phyloP scores from a whole-genome alignment of 2,888 invertebrate species.

The Cloeon dipterum region DNA sequence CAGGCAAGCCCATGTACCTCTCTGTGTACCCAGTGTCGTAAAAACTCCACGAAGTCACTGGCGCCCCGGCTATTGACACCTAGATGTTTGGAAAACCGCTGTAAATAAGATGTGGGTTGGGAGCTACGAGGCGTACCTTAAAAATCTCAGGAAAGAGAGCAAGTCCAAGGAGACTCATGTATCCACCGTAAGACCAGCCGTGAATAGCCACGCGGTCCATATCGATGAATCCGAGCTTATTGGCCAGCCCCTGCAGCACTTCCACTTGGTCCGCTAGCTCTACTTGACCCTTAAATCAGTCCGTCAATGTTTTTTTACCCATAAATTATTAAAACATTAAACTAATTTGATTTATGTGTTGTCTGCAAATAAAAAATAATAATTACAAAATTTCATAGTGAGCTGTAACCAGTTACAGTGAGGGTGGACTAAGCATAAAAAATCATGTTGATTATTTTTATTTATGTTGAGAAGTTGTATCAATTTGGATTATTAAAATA shows the following conservation, averaged over 20 bases:
- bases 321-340: background rate
- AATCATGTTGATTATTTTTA: too few species aligned
- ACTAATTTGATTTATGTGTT: too few species aligned
- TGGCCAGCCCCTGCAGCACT: constrained; percentile 66
- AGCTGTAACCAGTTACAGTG: too few species aligned
- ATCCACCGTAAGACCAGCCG: constrained; percentile 99
- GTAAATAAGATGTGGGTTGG: background rate
- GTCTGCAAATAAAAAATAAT: too few species aligned
- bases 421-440: too few species aligned
- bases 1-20: constrained; percentile 81
- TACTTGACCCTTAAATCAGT: constrained; percentile 76
- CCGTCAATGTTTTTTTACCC: constrained; percentile 8
- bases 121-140: too few species aligned
- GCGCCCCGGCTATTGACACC: constrained; percentile 85
- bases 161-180: constrained; percentile 82
- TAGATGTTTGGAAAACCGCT: constrained; percentile 11
- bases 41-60: constrained; percentile 89
- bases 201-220: constrained; percentile 81
- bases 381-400: too few species aligned
- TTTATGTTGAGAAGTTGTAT: too few species aligned
- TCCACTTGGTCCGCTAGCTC: constrained; percentile 91
- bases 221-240: constrained; percentile 72
- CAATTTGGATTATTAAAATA: too few species aligned
- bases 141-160: constrained; percentile 83
- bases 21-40: constrained; percentile 99